Conservation (phyloP, 2,113 vertebrate species). For the Sprattus sprattus region DNA sequence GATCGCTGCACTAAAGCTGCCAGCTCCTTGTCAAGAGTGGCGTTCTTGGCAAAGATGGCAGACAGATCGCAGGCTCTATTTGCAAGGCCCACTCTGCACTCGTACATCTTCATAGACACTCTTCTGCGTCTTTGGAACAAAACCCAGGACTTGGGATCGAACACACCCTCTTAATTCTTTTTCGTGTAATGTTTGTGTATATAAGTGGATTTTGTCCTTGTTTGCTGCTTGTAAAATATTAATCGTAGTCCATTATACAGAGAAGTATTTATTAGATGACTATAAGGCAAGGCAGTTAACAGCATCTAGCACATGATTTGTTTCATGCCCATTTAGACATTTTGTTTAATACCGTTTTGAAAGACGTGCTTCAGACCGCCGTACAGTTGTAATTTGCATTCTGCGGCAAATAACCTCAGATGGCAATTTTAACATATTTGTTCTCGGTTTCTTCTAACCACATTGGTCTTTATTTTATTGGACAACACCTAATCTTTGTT, state of each 20-base stretch:
- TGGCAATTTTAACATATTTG: neutral
- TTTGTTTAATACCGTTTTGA: neutral
- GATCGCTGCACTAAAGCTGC: too few species aligned
- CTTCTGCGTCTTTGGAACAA: neutral
- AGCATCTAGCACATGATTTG: too few species aligned
- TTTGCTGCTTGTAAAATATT: too few species aligned
- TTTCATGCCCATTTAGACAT: too few species aligned
- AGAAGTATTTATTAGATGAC: too few species aligned
- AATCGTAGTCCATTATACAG: too few species aligned
- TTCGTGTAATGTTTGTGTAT: too few species aligned
- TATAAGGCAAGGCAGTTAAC: too few species aligned
- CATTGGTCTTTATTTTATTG: neutral
- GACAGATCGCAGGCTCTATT: neutral
- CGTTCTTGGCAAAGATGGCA: neutral
- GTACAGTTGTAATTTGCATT: neutral
- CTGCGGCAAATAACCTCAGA: neutral
- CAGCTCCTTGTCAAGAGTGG: neutral
- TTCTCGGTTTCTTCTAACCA: neutral
- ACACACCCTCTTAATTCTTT: too few species aligned
- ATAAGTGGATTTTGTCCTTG: too few species aligned
- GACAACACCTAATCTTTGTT: neutral
- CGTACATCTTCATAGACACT: too few species aligned
- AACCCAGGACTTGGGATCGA: neutral
- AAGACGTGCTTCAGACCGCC: neutral
- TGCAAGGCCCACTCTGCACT: too few species aligned